These are phyloP conservation scores for Anastatus disparis DNA, from an alignment of 1,140 invertebrate species.

Conservation along the genomic window DNA sequence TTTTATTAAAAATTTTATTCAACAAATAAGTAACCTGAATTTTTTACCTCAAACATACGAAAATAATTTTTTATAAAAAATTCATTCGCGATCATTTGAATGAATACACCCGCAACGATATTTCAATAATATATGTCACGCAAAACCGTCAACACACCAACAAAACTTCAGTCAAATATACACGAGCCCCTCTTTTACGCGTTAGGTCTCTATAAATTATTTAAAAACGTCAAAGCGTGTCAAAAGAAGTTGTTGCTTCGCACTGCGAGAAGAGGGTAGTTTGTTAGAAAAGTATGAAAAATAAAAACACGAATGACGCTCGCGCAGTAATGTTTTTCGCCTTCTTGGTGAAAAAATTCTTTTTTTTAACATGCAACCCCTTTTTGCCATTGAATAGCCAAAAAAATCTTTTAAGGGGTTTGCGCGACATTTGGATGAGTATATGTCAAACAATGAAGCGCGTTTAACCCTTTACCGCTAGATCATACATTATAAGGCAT, in stretches of 20 bases:
- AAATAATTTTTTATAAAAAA: too few species aligned
- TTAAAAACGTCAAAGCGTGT: constrained; percentile 14
- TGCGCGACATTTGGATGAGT: not conserved
- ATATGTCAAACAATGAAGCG: too few species aligned
- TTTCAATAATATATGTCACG: too few species aligned
- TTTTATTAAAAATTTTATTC: too few species aligned
- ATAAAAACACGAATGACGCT: not conserved
- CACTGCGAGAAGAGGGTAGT: not conserved
- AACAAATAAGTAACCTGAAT: too few species aligned
- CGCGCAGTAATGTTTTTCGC: not conserved
- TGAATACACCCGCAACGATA: not conserved
- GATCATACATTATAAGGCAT: constrained; percentile 28
- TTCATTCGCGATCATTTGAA: constrained; percentile 18
- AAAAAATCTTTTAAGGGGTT: not conserved
- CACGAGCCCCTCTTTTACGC: too few species aligned
- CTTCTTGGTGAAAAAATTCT: not conserved
- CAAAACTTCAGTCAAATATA: too few species aligned
- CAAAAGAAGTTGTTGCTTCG: not conserved
- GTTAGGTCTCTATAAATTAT: not conserved
- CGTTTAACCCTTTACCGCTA: constrained; percentile 16
- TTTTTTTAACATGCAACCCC: not conserved
- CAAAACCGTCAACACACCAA: too few species aligned
- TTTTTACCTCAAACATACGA: too few species aligned
- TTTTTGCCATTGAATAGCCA: constrained; percentile 16
- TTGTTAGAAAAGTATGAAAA: not conserved